Evolutionary conservation across 2,888 invertebrate genomes (phyloP).

Genomic region (Zygaena filipendulae): DNA sequence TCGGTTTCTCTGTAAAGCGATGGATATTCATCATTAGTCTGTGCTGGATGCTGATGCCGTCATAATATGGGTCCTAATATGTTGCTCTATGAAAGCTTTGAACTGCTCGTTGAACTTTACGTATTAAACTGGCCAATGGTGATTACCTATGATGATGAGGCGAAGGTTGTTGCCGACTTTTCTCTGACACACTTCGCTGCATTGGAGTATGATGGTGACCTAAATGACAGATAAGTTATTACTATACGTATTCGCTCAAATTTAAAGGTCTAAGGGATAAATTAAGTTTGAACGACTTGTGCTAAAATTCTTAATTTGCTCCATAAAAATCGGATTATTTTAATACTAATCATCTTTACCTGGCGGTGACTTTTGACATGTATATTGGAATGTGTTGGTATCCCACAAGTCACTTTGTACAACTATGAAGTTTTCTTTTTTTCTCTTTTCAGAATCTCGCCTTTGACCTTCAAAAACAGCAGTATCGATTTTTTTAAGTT

Average conservation of each 20-base stretch:
- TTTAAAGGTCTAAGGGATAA: slow-evolving; percentile 5
- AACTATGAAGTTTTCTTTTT: slow-evolving; percentile 71
- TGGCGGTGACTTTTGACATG: slow-evolving; percentile 54
- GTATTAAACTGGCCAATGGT: too few species aligned
- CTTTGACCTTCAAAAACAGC: slow-evolving; percentile 42
- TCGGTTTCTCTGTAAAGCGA: slow-evolving; percentile 55
- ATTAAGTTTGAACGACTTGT: too few species aligned
- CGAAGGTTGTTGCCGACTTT: slow-evolving; percentile 66
- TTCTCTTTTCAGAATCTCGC: slow-evolving; percentile 55
- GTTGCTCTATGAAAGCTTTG: neutral
- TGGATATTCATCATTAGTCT: too few species aligned
- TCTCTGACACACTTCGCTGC: slow-evolving; percentile 73
- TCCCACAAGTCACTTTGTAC: slow-evolving; percentile 76
- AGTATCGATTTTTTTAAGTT: too few species aligned
- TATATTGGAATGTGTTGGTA: slow-evolving; percentile 70
- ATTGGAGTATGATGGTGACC: slow-evolving; percentile 63
- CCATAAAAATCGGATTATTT: too few species aligned
- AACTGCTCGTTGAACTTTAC: too few species aligned
- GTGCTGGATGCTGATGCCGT: neutral
- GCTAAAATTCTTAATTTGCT: too few species aligned
- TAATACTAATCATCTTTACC: too few species aligned
- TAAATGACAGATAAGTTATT: too few species aligned
- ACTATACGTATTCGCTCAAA: neutral
- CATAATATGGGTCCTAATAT: neutral
- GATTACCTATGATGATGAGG: slow-evolving; percentile 56